Base-by-base conservation (phyloP, 2,888 invertebrate species). In the Ochropacha duplaris region DNA sequence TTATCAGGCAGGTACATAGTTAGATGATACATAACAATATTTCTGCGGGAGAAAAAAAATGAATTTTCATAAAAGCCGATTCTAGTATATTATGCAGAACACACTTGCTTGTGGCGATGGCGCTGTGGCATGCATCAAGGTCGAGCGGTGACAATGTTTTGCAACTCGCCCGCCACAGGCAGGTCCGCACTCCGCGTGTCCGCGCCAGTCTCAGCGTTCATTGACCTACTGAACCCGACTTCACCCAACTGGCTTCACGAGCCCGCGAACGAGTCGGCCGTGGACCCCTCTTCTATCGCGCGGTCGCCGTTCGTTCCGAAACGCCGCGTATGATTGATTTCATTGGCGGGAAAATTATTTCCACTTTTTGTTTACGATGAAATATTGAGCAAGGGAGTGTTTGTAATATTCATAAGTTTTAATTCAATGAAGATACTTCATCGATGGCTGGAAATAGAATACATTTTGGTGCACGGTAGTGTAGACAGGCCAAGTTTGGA, bases 171-270 rank as follows among this genome's bases (percentile, higher is more conserved):
- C 52, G 52, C 19, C 70, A 68, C 19, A 83, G 84, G 85, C 86
- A 83, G 83, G 86, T 88, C 82, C 71, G 78, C 70, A 65, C 16
- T 63, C 64, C 61, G 50, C 66, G 51, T 56, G 60, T 67, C 64
- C 69, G 69, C 71, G 76, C 70, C 79, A 76, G 75, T 66, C 63
- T 64, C 71, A 70, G 84, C 86, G 90, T 88, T 89, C 91, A 84
- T 86, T 88, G 90, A 90, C 91, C 90, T 71, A 91, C 80, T 91
- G 90, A 90, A 89, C 88, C 84, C 83, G 52, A 44, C 44, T 44
- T 44, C 44, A 19, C 44, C 19, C 44, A 19, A 44, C 16, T 44
- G 44, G 16, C 44, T 44, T n/a, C 44, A 44, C 50, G 28, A 8
- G 31, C 22, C 16, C 22, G 36, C 44, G 19, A 44, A 19, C 44